Evolutionary conservation across 2,797 vertebrate genomes (phyloP).

Genomic region (Brachyrhaphis roseni): DNA sequence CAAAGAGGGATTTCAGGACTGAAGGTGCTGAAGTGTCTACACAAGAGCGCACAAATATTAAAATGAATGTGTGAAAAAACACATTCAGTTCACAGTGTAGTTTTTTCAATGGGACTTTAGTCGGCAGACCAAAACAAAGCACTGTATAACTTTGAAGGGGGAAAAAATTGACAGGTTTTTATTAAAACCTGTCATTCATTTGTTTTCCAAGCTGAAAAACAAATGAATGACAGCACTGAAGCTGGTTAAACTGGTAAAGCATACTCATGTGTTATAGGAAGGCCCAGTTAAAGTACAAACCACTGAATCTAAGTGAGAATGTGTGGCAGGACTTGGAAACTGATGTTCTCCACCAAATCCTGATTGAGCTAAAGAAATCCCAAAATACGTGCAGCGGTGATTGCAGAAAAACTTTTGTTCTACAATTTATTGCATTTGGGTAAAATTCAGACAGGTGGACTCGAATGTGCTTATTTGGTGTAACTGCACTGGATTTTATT

Average conservation of each 20-base stretch:
- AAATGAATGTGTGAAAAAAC: not conserved
- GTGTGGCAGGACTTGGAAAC: not conserved
- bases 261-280: not conserved
- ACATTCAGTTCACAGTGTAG: not conserved
- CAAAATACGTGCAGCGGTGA: not conserved
- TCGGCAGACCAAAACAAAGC: not conserved
- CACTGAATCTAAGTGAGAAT: not conserved
- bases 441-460: not conserved
- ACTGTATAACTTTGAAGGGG: not conserved
- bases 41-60: slow-evolving; percentile 4
- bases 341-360: not conserved
- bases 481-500: not conserved
- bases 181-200: not conserved
- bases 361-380: not conserved
- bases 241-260: not conserved
- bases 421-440: not conserved
- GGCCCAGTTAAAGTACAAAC: not conserved
- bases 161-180: not conserved
- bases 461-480: not conserved
- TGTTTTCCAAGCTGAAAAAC: not conserved
- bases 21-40: slow-evolving; percentile 8
- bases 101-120: not conserved
- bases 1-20: slow-evolving; percentile 69
- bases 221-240: no score
- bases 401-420: not conserved